Evolutionary conservation across 2,113 vertebrate genomes (phyloP).

Genomic region (Lepidiolamprologus cunningtoni): DNA sequence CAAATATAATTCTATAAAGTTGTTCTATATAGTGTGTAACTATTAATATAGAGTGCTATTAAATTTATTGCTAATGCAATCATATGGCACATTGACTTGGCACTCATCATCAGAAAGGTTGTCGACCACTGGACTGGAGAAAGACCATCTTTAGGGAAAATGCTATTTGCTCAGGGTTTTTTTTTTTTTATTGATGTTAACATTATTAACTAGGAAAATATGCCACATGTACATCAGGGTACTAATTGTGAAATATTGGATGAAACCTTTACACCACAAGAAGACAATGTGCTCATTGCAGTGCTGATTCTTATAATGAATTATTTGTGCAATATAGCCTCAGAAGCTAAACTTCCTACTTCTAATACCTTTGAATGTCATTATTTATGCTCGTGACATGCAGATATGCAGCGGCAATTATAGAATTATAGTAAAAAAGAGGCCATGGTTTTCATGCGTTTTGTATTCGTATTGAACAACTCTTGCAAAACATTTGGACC

Average conservation of each 20-base stretch:
- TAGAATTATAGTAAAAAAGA: not conserved
- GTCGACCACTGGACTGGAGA: not conserved
- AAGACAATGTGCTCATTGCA: not conserved
- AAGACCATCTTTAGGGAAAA: not conserved
- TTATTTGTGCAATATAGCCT: not conserved
- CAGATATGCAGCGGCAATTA: fast-evolving
- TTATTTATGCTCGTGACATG: not conserved
- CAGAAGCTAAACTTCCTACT: fast-evolving
- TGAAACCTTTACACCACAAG: not conserved
- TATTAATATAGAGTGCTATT: no score
- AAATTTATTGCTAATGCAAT: no score
- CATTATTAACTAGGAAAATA: not conserved
- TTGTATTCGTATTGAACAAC: not conserved
- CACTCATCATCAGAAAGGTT: not conserved
- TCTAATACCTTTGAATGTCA: not conserved
- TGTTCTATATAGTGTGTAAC: no score
- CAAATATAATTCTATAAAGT: no score
- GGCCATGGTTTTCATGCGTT: not conserved
- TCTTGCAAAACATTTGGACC: fast-evolving
- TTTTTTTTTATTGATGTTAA: not conserved
- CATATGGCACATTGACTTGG: not conserved
- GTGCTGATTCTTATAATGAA: not conserved
- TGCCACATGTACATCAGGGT: not conserved
- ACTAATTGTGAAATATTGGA: not conserved
- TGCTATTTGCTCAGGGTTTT: fast-evolving